These are phyloP conservation scores for Cinclus mexicanus DNA, from an alignment of 2,113 vertebrate genomes.

Conservation along the genomic window DNA sequence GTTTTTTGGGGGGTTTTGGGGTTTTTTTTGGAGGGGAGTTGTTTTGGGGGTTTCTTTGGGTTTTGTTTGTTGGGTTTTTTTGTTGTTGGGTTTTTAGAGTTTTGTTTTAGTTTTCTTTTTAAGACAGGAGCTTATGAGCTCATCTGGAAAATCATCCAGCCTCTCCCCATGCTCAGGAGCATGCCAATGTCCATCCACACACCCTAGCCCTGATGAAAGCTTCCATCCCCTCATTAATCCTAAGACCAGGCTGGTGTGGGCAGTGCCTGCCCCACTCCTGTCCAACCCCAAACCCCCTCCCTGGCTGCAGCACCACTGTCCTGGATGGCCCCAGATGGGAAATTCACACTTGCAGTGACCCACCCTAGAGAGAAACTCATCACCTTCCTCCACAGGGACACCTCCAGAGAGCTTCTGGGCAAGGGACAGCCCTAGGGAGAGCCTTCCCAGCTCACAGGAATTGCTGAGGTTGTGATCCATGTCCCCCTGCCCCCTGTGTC, in stretches of 20 bases:
- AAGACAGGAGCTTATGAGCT: not conserved
- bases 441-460: not conserved
- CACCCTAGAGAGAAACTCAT: not conserved
- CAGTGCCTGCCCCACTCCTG: rapidly evolving
- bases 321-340: rapidly evolving
- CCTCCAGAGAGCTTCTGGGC: not conserved
- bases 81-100: not conserved
- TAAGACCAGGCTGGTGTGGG: rapidly evolving
- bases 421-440: not conserved
- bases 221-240: not conserved
- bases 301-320: not conserved
- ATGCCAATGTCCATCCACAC: not conserved
- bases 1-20: too few species aligned
- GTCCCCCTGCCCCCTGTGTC: not conserved
- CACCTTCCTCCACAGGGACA: not conserved
- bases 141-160: not conserved
- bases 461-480: rapidly evolving
- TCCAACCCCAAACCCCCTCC: not conserved
- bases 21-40: too few species aligned
- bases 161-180: not conserved
- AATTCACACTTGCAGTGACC: not conserved
- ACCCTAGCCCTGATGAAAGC: not conserved
- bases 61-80: not conserved
- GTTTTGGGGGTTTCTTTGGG: not conserved
- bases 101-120: too few species aligned